Evolutionary conservation across 2,888 invertebrate genomes (phyloP).

Genomic region (Dorcus hopei): DNA sequence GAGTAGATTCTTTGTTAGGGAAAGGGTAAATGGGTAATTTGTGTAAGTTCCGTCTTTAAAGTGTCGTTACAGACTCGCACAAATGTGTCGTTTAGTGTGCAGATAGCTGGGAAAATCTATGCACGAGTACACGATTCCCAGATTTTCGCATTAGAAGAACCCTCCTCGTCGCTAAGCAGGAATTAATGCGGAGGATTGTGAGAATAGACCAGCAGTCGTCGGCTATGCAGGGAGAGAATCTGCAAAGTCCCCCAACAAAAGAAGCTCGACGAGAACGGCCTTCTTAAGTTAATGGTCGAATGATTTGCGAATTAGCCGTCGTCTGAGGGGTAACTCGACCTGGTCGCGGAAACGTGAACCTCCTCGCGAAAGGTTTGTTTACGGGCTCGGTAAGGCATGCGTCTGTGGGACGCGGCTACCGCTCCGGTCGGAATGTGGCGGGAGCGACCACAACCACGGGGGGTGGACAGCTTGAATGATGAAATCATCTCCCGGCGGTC

Average conservation of each 20-base stretch:
- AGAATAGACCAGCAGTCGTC: slow-evolving; percentile 33
- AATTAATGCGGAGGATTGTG: slow-evolving; percentile 39
- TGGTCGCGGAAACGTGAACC: too few species aligned
- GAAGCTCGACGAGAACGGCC: slow-evolving; percentile 20
- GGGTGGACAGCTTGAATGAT: slow-evolving; percentile 38
- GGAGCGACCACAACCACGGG: slow-evolving; percentile 32
- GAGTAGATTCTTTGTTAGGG: too few species aligned
- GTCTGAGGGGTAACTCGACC: too few species aligned
- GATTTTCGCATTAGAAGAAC: slow-evolving; percentile 32
- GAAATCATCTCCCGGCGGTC: slow-evolving; percentile 36
- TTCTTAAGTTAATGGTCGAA: slow-evolving; percentile 21
- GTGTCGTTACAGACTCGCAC: too few species aligned
- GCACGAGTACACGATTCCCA: slow-evolving; percentile 30
- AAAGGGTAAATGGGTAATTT: too few species aligned
- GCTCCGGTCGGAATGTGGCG: slow-evolving; percentile 34
- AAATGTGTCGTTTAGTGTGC: not conserved
- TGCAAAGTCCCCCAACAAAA: slow-evolving; percentile 35
- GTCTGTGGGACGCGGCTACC: slow-evolving; percentile 26
- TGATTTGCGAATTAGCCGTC: slow-evolving; percentile 21
- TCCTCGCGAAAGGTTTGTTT: too few species aligned
- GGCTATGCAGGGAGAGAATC: slow-evolving; percentile 22
- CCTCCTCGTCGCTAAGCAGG: slow-evolving; percentile 33
- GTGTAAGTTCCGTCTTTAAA: too few species aligned
- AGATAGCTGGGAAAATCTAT: slow-evolving; percentile 22
- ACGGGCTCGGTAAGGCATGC: too few species aligned